These are phyloP conservation scores for Holothuria scabra DNA, from an alignment of 53 echinoderm and acorn worm genomes.

Conservation along the genomic window DNA sequence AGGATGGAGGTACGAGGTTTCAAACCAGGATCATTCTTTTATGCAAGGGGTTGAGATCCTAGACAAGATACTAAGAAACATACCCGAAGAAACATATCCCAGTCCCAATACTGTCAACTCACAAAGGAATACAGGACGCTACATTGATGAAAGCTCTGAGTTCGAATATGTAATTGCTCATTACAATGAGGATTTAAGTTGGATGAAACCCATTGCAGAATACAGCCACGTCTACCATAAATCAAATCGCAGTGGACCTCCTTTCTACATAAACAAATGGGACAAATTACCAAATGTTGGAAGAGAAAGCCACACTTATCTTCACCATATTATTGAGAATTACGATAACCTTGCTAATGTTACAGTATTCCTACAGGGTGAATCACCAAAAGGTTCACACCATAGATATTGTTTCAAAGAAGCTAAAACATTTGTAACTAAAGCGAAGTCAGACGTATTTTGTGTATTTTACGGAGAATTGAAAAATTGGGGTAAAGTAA, in stretches of 20 bases:
- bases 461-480: background rate
- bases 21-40: conserved; percentile 61
- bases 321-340: conserved; percentile 47
- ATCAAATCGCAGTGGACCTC: background rate
- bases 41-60: conserved; percentile 63
- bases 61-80: conserved; percentile 26
- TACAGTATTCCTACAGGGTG: conserved; percentile 49
- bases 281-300: conserved; percentile 54
- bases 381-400: background rate
- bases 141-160: background rate
- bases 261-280: conserved; percentile 34
- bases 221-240: conserved; percentile 45
- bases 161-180: too few relatives aligned
- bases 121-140: conserved; percentile 27
- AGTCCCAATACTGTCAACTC: conserved; percentile 55
- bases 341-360: conserved; percentile 50
- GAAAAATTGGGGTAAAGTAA: conserved; percentile 18
- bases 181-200: conserved; percentile 39
- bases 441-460: conserved; percentile 4
- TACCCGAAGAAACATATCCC: conserved; percentile 53
- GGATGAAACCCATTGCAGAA: conserved; percentile 43
- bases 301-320: too few relatives aligned
- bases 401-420: background rate
- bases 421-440: conserved; percentile 10
- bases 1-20: too few relatives aligned